Conservation (phyloP, 2,113 vertebrate genomes). For the Micronycteris hirsuta region DNA sequence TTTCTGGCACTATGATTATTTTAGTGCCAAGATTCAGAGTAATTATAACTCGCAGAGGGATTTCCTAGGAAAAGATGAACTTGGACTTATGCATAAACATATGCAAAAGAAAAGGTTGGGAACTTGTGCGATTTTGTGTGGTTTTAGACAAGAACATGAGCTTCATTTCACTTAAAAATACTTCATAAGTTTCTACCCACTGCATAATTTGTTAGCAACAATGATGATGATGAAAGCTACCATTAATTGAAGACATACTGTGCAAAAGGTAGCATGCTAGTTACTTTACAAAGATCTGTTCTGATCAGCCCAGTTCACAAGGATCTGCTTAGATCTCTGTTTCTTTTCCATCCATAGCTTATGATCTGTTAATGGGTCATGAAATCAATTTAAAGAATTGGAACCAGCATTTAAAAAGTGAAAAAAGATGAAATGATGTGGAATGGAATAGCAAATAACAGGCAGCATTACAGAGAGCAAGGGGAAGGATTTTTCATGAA, state of each 20-base stretch:
- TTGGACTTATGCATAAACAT: constrained; percentile 17
- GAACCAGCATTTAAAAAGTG: background rate
- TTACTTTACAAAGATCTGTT: background rate
- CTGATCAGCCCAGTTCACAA: background rate
- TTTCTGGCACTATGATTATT: background rate
- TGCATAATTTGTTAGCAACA: background rate
- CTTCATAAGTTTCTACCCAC: background rate
- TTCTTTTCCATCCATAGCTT: background rate
- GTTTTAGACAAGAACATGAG: background rate
- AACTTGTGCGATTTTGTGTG: background rate
- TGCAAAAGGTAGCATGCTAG: background rate
- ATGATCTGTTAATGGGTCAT: background rate
- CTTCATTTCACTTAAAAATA: constrained; percentile 36
- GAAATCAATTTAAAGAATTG: background rate
- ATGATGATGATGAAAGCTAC: background rate
- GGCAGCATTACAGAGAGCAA: background rate
- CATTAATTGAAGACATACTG: background rate
- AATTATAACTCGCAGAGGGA: constrained; percentile 36
- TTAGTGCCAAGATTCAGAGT: constrained; percentile 38
- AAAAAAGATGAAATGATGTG: background rate
- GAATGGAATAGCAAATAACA: background rate
- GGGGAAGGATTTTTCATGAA: background rate
- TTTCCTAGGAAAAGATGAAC: constrained; percentile 42
- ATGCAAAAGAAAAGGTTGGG: background rate
- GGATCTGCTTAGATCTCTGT: background rate